A percentile compares a stretch with the other conserved stretches of the same genome.
phyloP scores from a whole-genome alignment of 2,888 invertebrate genomes.

The Ceriagrion tenellum region DNA sequence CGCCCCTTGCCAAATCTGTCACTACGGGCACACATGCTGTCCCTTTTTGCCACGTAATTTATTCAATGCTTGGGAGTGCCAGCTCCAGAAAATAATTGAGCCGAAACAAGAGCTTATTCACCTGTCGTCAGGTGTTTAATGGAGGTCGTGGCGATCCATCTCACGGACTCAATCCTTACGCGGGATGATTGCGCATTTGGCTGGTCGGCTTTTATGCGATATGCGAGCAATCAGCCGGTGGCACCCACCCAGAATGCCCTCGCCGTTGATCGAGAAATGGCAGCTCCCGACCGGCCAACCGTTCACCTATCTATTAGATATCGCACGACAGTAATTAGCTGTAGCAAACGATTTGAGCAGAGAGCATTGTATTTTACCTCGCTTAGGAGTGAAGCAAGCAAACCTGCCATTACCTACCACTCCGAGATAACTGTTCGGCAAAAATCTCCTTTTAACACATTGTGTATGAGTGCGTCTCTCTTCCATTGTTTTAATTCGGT shows the following conservation, averaged over 20 bases:
- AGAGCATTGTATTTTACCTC: background rate
- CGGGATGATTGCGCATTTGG: background rate
- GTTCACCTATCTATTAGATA: background rate
- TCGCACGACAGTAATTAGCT: background rate
- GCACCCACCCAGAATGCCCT: background rate
- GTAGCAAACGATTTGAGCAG: background rate
- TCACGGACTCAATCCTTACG: background rate
- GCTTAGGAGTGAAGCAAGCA: background rate
- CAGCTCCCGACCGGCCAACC: background rate
- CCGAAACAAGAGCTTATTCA: slow-evolving; percentile 21
- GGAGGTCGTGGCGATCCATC: background rate
- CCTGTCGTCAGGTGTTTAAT: slow-evolving; percentile 19
- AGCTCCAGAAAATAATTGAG: slow-evolving; percentile 1
- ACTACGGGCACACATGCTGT: background rate
- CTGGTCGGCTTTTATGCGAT: background rate
- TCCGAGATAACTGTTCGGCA: background rate
- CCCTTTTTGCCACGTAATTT: background rate
- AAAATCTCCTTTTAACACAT: background rate
- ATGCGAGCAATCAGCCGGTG: background rate
- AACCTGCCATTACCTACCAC: background rate
- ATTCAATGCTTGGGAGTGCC: background rate
- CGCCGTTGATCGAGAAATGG: background rate
- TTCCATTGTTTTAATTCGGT: background rate
- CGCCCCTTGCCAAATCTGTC: background rate
- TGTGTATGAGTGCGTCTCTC: background rate